Percentiles rank a stretch among this genome's conserved stretches.
These are phyloP conservation scores for Catostylus mosaicus DNA, from an alignment of 30 jellyfish, hydroid and myxozoan genomes.

Conservation along the genomic window DNA sequence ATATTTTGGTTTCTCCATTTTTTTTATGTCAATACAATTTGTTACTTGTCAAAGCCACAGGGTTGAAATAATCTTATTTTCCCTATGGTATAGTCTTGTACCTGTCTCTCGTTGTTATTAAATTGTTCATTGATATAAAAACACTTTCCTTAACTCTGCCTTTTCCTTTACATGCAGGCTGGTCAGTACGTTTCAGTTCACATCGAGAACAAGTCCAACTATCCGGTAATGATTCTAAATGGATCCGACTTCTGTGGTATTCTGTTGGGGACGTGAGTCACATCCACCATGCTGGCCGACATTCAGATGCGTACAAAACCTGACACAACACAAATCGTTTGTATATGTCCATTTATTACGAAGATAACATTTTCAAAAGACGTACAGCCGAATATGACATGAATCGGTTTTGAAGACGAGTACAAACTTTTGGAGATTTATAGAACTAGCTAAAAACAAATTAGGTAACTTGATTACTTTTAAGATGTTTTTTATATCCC, in stretches of 20 bases:
- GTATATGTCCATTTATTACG: background rate
- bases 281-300: background rate
- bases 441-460: background rate
- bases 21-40: too few species aligned
- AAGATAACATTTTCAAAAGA: background rate
- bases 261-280: slow-evolving; percentile 69
- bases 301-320: background rate
- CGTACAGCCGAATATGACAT: background rate
- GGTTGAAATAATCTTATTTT: too few species aligned
- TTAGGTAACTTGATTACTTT: background rate
- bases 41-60: too few species aligned
- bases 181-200: slow-evolving; percentile 75
- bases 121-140: too few species aligned
- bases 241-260: slow-evolving; percentile 77
- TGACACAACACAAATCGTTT: background rate
- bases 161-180: slow-evolving; percentile 69
- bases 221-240: slow-evolving; percentile 55
- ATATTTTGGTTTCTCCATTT: too few species aligned
- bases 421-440: background rate
- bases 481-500: too few species aligned
- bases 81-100: too few species aligned
- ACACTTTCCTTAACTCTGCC: too few species aligned
- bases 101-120: too few species aligned
- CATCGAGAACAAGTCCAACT: slow-evolving; percentile 66
- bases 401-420: background rate